Evolutionary conservation across 2,113 vertebrate genomes (phyloP).

Genomic region (Mirza zaza): DNA sequence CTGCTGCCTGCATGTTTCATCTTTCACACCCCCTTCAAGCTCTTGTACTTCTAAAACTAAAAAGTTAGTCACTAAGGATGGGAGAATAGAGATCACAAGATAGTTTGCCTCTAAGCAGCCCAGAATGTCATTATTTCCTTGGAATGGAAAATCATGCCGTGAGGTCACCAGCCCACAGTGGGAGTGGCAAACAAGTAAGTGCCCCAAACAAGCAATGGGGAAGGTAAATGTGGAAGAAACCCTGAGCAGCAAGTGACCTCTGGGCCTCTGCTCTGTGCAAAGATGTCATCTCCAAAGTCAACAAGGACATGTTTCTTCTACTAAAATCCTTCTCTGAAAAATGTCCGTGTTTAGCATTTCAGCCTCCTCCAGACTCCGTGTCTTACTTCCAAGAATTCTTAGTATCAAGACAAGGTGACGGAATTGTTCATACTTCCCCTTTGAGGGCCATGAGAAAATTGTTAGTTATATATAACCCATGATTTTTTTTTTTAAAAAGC

Average conservation of each 20-base stretch:
- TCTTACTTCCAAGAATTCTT: conserved; percentile 45
- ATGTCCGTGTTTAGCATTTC: not conserved
- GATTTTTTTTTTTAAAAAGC: not conserved
- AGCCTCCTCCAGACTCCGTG: not conserved
- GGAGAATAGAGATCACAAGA: not conserved
- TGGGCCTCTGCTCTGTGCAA: not conserved
- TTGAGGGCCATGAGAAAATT: not conserved
- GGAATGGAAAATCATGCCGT: not conserved
- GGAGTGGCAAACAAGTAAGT: not conserved
- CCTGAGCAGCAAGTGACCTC: rapidly evolving
- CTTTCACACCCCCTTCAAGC: not conserved
- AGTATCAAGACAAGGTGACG: not conserved
- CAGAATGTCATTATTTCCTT: not conserved
- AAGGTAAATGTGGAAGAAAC: rapidly evolving
- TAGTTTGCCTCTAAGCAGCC: not conserved
- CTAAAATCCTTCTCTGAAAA: not conserved
- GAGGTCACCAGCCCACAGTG: not conserved
- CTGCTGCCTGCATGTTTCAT: not conserved
- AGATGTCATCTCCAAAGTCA: not conserved
- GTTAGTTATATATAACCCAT: not conserved
- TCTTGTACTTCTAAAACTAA: not conserved
- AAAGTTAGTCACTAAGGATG: not conserved
- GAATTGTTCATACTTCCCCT: not conserved
- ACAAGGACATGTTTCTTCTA: not conserved
- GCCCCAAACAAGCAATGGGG: not conserved